Evolutionary conservation across 37 sponge, comb jelly and placozoan species (phyloP), one percentile per base, ranked within the genome.

Genomic region (Beroe forskalii): DNA sequence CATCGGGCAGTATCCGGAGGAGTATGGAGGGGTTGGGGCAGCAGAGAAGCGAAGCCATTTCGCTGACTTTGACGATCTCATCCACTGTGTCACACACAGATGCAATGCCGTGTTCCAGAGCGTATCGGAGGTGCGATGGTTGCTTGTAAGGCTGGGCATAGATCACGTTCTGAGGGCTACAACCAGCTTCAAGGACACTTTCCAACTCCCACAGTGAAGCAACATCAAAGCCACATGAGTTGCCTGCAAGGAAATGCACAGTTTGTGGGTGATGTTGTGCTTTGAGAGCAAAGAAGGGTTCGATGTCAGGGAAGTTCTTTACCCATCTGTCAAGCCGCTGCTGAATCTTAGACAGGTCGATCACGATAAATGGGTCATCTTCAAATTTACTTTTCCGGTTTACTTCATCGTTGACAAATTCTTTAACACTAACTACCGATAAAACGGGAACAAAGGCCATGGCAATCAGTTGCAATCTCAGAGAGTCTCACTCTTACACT

Each of bases 11-110:
- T 6, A 80, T 80, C 30, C 86, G 23, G 0, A 80, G 12, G 0
- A 80, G 86, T 2, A 80, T 80, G 14, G 2, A 20, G 24, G 86
- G 55, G 24, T 3, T 80, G 24, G 31, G 4, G 12, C 35, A 33
- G 30, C 27, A 3, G n/a, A 80, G 43, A n/a, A 2, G 0, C 4
- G 44, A 24, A 0, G 86, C 28, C 19, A 43, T 38, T 25, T 80
- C 48, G n/a, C 86, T 48, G 4, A 80, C 40, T 30, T 80, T 80
- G 3, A 3, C 4, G 23, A 80, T 43, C 28, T 80, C 86, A 23
- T 80, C 86, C n/a, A 80, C 86, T 44, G 86, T n/a, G 86, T 80
- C 86, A 80, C 86, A 80, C 2, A 80, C 86, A 28, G 86, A 44
- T 1, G 42, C 1, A 44, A 80, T 41, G 9, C 38, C 72, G 17